Evolutionary conservation across 2,797 vertebrate species (phyloP).

Genomic region (Ctenopoma multispine): DNA sequence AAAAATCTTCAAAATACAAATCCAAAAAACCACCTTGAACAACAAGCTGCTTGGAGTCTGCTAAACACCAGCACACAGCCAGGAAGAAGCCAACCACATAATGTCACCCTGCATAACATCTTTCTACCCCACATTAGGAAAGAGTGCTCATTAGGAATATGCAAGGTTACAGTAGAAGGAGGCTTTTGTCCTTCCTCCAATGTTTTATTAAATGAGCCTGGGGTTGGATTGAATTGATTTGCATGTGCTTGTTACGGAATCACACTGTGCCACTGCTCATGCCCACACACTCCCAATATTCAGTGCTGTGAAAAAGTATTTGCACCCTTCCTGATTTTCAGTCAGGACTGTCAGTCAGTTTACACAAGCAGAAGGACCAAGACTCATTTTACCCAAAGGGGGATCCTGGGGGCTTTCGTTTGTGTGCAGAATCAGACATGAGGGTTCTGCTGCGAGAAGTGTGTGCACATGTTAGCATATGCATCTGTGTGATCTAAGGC

Average conservation of each 20-base stretch:
- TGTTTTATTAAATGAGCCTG: conserved; percentile 77
- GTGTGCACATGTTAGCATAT: conserved; percentile 34
- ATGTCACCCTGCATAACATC: conserved; percentile 54
- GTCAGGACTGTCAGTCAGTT: conserved; percentile 67
- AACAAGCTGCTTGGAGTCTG: background rate
- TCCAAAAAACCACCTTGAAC: background rate
- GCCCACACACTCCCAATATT: conserved; percentile 51
- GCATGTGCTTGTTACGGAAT: conserved; percentile 68
- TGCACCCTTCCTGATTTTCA: conserved; percentile 39
- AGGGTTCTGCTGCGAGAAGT: conserved; percentile 20
- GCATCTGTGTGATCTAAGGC: conserved; percentile 54
- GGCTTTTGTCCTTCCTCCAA: conserved; percentile 62
- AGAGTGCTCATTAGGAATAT: conserved; percentile 61
- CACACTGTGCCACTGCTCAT: conserved; percentile 45
- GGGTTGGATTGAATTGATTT: conserved; percentile 65
- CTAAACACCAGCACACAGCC: conserved; percentile 24
- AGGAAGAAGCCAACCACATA: conserved; percentile 29
- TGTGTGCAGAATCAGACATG: conserved; percentile 49
- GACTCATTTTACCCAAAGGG: conserved; percentile 71
- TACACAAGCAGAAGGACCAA: conserved; percentile 63
- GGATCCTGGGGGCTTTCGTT: conserved; percentile 54
- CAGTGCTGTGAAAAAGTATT: too few relatives aligned
- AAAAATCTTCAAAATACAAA: background rate
- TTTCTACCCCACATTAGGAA: conserved; percentile 38
- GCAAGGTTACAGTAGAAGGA: conserved; percentile 60